Base-by-base conservation (phyloP, 2,797 vertebrate species). In the Thalassophryne amazonica region DNA sequence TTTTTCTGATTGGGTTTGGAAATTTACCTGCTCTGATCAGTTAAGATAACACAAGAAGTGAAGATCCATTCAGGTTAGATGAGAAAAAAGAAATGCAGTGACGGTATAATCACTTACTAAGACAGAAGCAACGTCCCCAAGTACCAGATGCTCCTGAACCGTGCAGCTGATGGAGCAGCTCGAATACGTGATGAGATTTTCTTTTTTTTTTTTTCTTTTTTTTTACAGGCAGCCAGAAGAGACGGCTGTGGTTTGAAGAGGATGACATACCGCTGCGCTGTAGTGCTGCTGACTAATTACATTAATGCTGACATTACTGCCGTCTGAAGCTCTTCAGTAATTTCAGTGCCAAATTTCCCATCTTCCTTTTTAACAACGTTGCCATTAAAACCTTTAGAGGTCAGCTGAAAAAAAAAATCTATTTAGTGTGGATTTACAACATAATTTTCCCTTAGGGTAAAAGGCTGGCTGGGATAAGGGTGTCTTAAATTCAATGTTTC, bases 241-340 rank as follows among this genome's bases (percentile, higher is more conserved):
- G 57, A 50, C 58, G 61, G 71, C 51, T 70, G 69, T 68, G 61
- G 69, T 78, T 78, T 83, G 64, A 64, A 56, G 62, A 71, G 60
- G 52, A 51, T 72, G 61, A 73, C 60, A 45, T 70, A 83, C 69
- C 81, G 71, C 80, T 80, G 65, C 70, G 70, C 64, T 20, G n/a
- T n/a, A n/a, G n/a, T n/a, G 57, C 46, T 40, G 38, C 15, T 11
- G 27, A 58, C 37, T 73, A 68, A 80, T 76, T 57, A 69, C 60
- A 51, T 52, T 18, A 66, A 48, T 15, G 40, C 53, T 60, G 59
- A 35, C 65, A 67, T 72, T 69, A 42, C 62, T 51, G 40, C 57
- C 18, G 34, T 64, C 62, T 47, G 52, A 76, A 69, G 72, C 53
- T 69, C 38, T 55, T 60, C 50, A 40, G 38, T 54, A 38, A 63